Base-by-base conservation (phyloP, 2,888 invertebrate species). In the Heliothis peltigera region DNA sequence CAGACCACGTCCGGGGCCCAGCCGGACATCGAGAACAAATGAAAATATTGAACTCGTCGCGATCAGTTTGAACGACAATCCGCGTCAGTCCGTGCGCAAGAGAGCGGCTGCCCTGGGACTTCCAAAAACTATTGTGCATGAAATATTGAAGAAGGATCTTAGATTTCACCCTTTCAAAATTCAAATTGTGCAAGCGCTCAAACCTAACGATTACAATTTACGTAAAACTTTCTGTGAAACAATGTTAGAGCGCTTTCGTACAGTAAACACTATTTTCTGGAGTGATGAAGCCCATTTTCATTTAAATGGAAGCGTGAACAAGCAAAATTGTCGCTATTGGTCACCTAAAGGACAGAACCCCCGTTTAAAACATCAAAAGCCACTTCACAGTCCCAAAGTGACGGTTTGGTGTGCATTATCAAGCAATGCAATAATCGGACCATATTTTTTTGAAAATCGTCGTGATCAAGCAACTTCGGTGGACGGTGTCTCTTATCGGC, bases 401-500 rank as follows among this genome's bases (percentile, higher is more conserved):
- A 79, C 79, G 32, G 75, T 78, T 74, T 75, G 75, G 72, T 70
- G 68, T 19, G 76, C 78, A 15, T 73, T 81, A 57, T 79, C 77
- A 51, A 56, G 64, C 51, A 57, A 58, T 39, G 70, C 58, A 21
- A 75, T 72, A 56, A 70, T 73, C 56, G 69, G 67, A 58, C 67
- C 54, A 12, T 67, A 60, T 75, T 77, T 80, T 71, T 77, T 73
- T 49, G 59, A 73, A 73, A 70, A 79, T 74, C 22, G 60, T n/a
- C 64, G 55, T 8, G 59, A 54, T 35, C 77, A 66, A n/a, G 67
- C 71, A 22, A 67, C 51, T 7, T 61, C 60, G 70, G 74, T 77
- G 17, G 57, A 62, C 32, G 22, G 69, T 57, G 70, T 69, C 4
- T 52, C 62, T 63, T 75, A 81, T 70, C 57, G 63, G 28, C 64